A percentile compares a stretch with the other conserved stretches of the same genome.
phyloP scores from a whole-genome alignment of 2,113 vertebrate genomes.

The Limnothrissa miodon region DNA sequence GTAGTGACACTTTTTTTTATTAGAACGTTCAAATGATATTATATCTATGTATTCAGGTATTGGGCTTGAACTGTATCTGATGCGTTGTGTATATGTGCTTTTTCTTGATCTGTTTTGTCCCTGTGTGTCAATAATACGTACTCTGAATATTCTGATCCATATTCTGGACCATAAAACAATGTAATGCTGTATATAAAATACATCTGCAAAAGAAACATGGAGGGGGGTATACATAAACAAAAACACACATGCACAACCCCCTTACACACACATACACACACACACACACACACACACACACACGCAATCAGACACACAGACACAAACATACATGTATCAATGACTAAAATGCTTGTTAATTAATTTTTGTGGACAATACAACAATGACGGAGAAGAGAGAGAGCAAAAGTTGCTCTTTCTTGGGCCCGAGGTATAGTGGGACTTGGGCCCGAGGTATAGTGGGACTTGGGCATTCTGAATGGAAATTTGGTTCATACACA shows the following conservation, averaged over 20 bases:
- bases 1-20: neutral
- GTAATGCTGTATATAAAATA: neutral
- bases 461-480: neutral
- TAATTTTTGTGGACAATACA: neutral
- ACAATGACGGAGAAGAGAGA: neutral
- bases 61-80: no score
- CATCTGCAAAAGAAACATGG: neutral
- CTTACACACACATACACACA: neutral
- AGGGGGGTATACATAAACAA: no score
- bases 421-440: no score
- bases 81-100: no score
- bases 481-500: neutral
- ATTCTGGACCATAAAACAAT: neutral
- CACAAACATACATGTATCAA: neutral
- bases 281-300: neutral
- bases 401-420: neutral
- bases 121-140: no score
- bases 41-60: no score
- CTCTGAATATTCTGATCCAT: neutral
- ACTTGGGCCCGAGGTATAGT: neutral
- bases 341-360: neutral
- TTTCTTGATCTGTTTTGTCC: no score
- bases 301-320: neutral
- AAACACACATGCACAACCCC: no score
- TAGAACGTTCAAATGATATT: neutral